Evolutionary conservation across 1,140 invertebrate species (phyloP).

Genomic region (Temnothorax longispinosus): DNA sequence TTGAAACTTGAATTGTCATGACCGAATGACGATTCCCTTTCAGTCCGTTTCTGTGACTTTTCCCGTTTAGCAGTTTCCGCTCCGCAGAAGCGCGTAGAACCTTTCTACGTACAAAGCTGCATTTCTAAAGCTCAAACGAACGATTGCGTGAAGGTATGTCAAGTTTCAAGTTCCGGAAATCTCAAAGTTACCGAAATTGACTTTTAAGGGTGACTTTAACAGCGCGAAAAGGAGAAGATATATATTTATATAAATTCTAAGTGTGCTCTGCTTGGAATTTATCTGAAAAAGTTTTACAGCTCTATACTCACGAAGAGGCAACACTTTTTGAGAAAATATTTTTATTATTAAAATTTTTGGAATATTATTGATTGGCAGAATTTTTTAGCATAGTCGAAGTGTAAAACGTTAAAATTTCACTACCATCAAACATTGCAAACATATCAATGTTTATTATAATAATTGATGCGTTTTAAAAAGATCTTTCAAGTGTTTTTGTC

Average conservation of each 20-base stretch:
- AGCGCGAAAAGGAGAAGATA: not conserved
- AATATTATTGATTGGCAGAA: not conserved
- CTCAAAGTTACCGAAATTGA: slow-evolving; percentile 13
- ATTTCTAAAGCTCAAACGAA: slow-evolving; percentile 15
- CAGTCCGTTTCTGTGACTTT: not conserved
- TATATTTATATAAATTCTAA: not conserved
- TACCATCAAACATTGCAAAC: not conserved
- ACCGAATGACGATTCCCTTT: not conserved
- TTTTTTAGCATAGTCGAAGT: not conserved
- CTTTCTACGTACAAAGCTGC: not conserved
- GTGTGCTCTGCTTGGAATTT: not conserved
- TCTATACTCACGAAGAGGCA: not conserved
- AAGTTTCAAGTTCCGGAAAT: not conserved
- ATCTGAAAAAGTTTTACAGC: not conserved
- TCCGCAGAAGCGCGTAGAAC: not conserved
- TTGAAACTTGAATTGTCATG: slow-evolving; percentile 21
- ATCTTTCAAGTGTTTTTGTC: not conserved
- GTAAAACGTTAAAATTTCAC: not conserved
- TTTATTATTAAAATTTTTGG: not conserved
- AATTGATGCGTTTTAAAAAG: not conserved
- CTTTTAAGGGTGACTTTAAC: not conserved
- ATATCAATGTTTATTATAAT: not conserved
- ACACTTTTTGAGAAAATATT: not conserved
- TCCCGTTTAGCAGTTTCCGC: slow-evolving; percentile 3
- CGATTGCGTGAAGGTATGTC: not conserved